A percentile compares a stretch with the other conserved stretches of the same genome.
These are phyloP conservation scores for Maniola jurtina DNA, from an alignment of 1,140 invertebrate species.

Conservation along the genomic window DNA sequence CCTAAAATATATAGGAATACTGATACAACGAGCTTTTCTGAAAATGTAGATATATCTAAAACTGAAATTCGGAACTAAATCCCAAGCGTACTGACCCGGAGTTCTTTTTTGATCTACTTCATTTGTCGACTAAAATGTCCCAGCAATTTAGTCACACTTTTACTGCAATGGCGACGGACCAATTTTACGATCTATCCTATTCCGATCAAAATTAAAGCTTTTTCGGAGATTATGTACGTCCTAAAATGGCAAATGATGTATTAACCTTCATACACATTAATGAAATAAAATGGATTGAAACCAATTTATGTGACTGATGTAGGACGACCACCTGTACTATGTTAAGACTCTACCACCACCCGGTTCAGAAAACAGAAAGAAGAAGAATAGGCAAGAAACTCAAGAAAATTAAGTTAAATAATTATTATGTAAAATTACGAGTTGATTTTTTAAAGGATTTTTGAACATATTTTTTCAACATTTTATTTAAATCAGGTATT, in stretches of 20 bases:
- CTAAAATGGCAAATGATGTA: neutral
- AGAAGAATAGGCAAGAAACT: too few relatives aligned
- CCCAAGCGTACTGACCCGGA: neutral
- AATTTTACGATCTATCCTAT: neutral
- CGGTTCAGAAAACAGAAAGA: too few relatives aligned
- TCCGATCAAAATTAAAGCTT: neutral
- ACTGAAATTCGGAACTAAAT: neutral
- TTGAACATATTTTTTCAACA: too few relatives aligned
- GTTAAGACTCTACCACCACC: too few relatives aligned
- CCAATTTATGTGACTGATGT: too few relatives aligned
- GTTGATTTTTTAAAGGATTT: too few relatives aligned
- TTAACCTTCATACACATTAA: neutral
- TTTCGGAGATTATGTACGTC: neutral
- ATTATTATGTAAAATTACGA: too few relatives aligned
- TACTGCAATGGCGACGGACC: constrained; percentile 6
- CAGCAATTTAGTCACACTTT: constrained; percentile 5
- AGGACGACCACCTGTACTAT: too few relatives aligned
- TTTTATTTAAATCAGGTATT: too few relatives aligned
- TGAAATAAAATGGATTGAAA: too few relatives aligned
- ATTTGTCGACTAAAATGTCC: constrained; percentile 10
- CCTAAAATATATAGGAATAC: neutral
- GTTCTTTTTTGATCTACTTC: constrained; percentile 8
- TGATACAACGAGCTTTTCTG: neutral
- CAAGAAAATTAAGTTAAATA: too few relatives aligned
- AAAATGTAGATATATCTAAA: neutral